A percentile compares a stretch with the other conserved stretches of the same genome.
These are phyloP conservation scores for Strongylocentrotus purpuratus DNA, from an alignment of 35 echinoderm and acorn worm species.

Conservation along the genomic window DNA sequence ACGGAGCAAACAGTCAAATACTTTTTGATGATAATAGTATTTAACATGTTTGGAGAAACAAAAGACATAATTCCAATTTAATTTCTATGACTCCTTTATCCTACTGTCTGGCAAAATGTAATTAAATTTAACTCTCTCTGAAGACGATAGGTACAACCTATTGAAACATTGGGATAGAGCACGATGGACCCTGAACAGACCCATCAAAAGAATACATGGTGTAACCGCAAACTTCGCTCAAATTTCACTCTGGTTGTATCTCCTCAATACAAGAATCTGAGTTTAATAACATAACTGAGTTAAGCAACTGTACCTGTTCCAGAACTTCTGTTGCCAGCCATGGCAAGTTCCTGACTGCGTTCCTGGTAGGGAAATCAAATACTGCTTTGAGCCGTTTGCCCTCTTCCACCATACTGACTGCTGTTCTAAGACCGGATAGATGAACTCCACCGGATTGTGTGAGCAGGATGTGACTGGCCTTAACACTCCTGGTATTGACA, in stretches of 20 bases:
- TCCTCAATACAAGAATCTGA: not conserved
- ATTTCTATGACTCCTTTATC: not conserved
- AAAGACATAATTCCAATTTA: not conserved
- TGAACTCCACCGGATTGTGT: slow-evolving; percentile 72
- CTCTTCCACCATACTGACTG: slow-evolving; percentile 87
- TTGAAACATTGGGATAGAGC: too few relatives aligned
- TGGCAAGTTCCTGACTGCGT: slow-evolving; percentile 80
- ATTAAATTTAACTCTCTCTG: too few relatives aligned
- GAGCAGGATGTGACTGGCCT: slow-evolving; percentile 88
- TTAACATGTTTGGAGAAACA: not conserved
- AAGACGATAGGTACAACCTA: too few relatives aligned
- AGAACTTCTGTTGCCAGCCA: slow-evolving; percentile 97
- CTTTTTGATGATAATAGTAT: not conserved
- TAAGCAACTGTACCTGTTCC: slow-evolving; percentile 76
- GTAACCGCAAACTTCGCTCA: too few relatives aligned
- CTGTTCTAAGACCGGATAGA: slow-evolving; percentile 77
- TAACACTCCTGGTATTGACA: slow-evolving; percentile 73
- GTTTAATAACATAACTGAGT: not conserved
- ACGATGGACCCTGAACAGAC: too few relatives aligned
- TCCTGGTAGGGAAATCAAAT: slow-evolving; percentile 75
- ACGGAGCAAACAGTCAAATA: not conserved
- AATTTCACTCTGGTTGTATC: not conserved
- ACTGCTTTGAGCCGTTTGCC: slow-evolving; percentile 78
- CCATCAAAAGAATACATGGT: too few relatives aligned
- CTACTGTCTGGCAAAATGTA: not conserved